phyloP scores from a whole-genome alignment of 2,888 invertebrate genomes.

The Pyrocoelia pectoralis region DNA sequence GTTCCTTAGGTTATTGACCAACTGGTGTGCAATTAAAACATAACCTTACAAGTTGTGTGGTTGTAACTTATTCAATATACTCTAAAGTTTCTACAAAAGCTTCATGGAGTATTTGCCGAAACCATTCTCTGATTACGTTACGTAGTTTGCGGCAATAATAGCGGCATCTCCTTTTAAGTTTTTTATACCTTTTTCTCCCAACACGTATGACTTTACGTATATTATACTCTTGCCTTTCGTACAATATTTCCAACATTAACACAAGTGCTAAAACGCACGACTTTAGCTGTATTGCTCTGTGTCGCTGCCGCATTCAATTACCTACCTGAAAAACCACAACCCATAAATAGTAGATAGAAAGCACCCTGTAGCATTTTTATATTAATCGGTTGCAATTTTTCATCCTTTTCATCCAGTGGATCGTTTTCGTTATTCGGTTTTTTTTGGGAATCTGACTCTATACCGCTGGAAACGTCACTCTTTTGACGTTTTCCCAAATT shows the following conservation, averaged over 20 bases:
- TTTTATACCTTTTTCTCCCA: conserved; percentile 9
- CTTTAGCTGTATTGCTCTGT: neutral
- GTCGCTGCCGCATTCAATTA: neutral
- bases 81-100: conserved; percentile 42
- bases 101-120: conserved; percentile 39
- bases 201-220: conserved; percentile 13
- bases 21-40: too few species aligned
- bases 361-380: conserved; percentile 77
- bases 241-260: conserved; percentile 34
- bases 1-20: too few species aligned
- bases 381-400: conserved; percentile 69
- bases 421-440: conserved; percentile 45
- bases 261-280: conserved; percentile 34
- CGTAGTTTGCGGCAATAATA: conserved; percentile 15
- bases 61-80: conserved; percentile 37
- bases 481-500: conserved; percentile 68
- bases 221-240: conserved; percentile 27
- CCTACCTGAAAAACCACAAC: conserved; percentile 68
- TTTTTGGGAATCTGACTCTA: conserved; percentile 40
- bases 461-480: conserved; percentile 57
- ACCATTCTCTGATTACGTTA: conserved; percentile 23
- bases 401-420: conserved; percentile 49
- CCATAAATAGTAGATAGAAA: conserved; percentile 73
- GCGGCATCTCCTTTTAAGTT: conserved; percentile 19
- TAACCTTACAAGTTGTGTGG: too few species aligned